Evolutionary conservation across 2,113 vertebrate genomes (phyloP).

Genomic region (Pelodiscus sinensis): DNA sequence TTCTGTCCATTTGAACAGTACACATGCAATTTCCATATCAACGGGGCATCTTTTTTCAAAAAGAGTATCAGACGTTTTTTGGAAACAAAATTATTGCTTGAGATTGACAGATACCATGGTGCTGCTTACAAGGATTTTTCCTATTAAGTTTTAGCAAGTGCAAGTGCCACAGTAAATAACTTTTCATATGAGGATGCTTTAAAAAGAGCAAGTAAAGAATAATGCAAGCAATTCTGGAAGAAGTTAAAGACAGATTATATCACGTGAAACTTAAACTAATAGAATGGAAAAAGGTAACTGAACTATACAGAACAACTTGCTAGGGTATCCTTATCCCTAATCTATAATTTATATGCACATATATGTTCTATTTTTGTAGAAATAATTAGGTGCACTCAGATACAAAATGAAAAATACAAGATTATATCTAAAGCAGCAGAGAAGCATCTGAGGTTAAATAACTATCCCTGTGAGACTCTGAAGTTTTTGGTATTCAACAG

Average conservation of each 20-base stretch:
- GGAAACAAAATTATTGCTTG: conserved; percentile 80
- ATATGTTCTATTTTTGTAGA: conserved; percentile 57
- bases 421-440: conserved; percentile 39
- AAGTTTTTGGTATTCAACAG: conserved; percentile 43
- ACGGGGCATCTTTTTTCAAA: conserved; percentile 44
- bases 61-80: conserved; percentile 64
- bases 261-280: conserved; percentile 69
- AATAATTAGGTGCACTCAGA: conserved; percentile 54
- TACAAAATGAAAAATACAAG: conserved; percentile 46
- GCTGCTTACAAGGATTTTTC: conserved; percentile 76
- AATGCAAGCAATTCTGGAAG: conserved; percentile 65
- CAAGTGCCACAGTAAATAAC: conserved; percentile 76
- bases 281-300: conserved; percentile 7
- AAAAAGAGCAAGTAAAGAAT: conserved; percentile 73
- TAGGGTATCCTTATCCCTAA: conserved; percentile 36
- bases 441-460: conserved; percentile 55
- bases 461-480: conserved; percentile 19
- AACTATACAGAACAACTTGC: conserved; percentile 52
- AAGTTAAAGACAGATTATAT: conserved; percentile 71
- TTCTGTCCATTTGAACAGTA: conserved; percentile 42
- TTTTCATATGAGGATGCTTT: conserved; percentile 73
- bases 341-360: conserved; percentile 66
- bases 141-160: conserved; percentile 75
- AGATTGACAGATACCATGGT: conserved; percentile 74
- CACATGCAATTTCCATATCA: conserved; percentile 70